phyloP scores from a whole-genome alignment of 2,888 invertebrate species.

The Poecilus cupreus region DNA sequence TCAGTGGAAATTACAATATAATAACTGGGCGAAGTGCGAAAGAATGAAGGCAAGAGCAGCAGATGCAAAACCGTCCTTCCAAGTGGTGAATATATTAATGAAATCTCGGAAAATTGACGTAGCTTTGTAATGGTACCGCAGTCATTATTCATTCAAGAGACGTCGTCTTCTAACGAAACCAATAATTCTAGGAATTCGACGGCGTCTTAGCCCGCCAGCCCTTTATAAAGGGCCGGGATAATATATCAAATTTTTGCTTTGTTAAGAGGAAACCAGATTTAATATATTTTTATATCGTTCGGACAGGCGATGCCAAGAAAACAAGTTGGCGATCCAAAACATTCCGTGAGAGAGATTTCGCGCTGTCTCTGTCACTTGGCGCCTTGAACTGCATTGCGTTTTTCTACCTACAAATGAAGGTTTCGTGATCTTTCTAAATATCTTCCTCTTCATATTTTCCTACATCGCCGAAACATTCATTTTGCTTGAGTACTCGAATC shows the following conservation, averaged over 20 bases:
- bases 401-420: too few relatives aligned
- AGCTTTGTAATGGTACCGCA: constrained; percentile 23
- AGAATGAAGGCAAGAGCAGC: neutral
- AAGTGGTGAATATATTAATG: constrained; percentile 40
- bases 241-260: constrained; percentile 45
- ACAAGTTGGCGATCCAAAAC: constrained; percentile 31
- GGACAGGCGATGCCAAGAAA: constrained; percentile 40
- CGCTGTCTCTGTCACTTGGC: neutral
- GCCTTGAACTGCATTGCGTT: too few relatives aligned
- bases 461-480: too few relatives aligned
- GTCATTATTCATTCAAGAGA: constrained; percentile 42
- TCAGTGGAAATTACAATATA: constrained; percentile 1
- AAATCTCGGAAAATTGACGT: constrained; percentile 26
- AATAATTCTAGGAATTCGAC: constrained; percentile 46
- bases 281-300: constrained; percentile 38
- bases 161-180: constrained; percentile 39
- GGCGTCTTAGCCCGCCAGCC: neutral
- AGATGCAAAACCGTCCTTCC: neutral
- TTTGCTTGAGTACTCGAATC: too few relatives aligned
- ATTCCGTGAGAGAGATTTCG: neutral
- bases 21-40: neutral
- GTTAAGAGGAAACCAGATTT: constrained; percentile 42
- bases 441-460: too few relatives aligned
- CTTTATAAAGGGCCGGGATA: neutral
- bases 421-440: too few relatives aligned